Percentiles rank a stretch among this genome's conserved stretches.
phyloP scores from a whole-genome alignment of 2,113 vertebrate genomes.

The Trochalopteron elliotii region DNA sequence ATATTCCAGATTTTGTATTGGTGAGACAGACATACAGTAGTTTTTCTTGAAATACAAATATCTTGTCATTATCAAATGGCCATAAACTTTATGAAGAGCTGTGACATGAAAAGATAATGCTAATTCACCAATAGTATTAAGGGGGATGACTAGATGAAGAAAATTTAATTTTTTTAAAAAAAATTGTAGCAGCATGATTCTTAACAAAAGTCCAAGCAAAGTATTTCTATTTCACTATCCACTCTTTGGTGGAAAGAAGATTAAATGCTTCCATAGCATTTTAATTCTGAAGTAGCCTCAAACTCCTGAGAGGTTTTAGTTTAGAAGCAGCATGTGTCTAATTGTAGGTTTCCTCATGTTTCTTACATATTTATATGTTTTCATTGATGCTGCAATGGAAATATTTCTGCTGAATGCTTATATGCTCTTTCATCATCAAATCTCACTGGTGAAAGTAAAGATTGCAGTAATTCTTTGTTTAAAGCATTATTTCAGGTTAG shows the following conservation, averaged over 20 bases:
- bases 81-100: background rate
- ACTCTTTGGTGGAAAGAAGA: background rate
- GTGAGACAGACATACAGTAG: background rate
- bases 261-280: background rate
- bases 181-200: too few relatives aligned
- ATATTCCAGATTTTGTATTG: background rate
- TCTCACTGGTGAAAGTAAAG: background rate
- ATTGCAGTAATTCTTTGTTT: background rate
- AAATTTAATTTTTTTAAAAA: background rate
- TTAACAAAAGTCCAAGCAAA: background rate
- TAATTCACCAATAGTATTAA: background rate
- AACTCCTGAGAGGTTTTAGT: background rate
- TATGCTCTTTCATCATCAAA: background rate
- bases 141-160: background rate
- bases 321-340: background rate
- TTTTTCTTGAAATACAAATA: background rate
- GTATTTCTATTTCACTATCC: background rate
- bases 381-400: background rate
- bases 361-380: background rate
- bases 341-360: background rate
- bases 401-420: background rate
- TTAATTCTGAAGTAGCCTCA: background rate
- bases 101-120: background rate
- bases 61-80: background rate
- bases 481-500: background rate